Evolutionary conservation across 2,113 vertebrate genomes (phyloP).

Genomic region (Ophiodon elongatus): DNA sequence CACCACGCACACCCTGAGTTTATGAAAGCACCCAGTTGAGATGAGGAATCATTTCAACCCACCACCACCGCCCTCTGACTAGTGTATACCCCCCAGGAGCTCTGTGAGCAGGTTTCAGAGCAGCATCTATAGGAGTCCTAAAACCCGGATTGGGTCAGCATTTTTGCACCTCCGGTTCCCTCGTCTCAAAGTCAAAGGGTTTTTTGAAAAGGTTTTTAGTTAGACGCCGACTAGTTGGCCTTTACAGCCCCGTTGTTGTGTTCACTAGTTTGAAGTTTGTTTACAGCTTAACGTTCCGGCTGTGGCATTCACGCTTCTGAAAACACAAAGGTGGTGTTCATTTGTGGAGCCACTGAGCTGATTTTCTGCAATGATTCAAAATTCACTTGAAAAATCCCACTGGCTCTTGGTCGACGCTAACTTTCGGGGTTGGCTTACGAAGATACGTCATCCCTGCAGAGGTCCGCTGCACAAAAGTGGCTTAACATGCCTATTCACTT

Average conservation of each 20-base stretch:
- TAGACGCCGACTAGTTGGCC: no score
- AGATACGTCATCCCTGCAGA: not conserved
- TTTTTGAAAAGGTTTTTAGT: not conserved
- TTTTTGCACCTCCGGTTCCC: no score
- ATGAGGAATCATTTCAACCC: constrained; percentile 23
- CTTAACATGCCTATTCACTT: constrained; percentile 54
- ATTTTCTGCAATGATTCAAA: not conserved
- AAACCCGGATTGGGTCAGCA: not conserved
- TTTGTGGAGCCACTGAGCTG: not conserved
- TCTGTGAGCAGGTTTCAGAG: constrained; percentile 25
- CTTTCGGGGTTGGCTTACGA: not conserved
- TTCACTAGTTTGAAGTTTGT: no score
- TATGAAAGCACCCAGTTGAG: constrained; percentile 17
- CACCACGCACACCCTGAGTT: not conserved
- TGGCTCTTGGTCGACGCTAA: not conserved
- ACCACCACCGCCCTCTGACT: not conserved
- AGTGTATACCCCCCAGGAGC: constrained; percentile 40
- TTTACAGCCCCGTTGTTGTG: no score
- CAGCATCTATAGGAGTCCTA: constrained; percentile 1
- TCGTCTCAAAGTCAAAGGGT: not conserved
- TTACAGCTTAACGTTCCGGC: no score
- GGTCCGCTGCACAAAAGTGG: constrained; percentile 8
- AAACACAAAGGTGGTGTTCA: no score
- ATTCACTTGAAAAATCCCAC: not conserved
- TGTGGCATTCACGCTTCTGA: no score